Evolutionary conservation across 37 sponge, comb jelly and placozoan genomes (phyloP), one percentile per base, ranked within the genome.

Genomic region (Mnemiopsis leidyi): DNA sequence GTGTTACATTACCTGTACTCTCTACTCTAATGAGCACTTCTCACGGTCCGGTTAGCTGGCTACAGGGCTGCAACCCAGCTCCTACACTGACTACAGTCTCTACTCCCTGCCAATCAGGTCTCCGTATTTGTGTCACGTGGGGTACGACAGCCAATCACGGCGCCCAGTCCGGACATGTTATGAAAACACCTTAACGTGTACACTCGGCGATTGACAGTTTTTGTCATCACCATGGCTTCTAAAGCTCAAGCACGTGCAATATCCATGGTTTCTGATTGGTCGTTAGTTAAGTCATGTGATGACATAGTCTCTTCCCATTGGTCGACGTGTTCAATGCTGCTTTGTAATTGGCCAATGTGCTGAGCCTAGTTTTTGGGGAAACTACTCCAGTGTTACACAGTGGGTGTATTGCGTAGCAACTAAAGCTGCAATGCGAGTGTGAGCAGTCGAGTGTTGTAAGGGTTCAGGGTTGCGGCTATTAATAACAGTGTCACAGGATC

Each of bases 141-240:
- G 28, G 24, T 21, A 33, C 79, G 33, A 21, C 18, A 77, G 79
- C 79, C 79, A 77, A 77, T 77, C 79, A 77, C 32, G 18, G 79
- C 79, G 33, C 33, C 1, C 36, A 5, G 32, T 32, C 36, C 3
- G 1, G 36, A 34, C 79, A 77, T 36, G 36, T 77, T 33, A 32
- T 36, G 1, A 9, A 1, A 77, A 5, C 79, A 77, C 36, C 32
- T 33, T 26, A 77, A 34, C 20, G 32, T 16, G 18, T 34, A 77
- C 35, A 77, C 79, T 48, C 61, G 61, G 61, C 61, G 61, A 48
- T 48, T 77, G 79, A 77, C 79, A 77, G 79, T 34, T 77, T 31
- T 34, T 77, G 36, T 77, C 79, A 77, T 34, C 79, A 77, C 79
- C 36, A 48, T 48, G 61, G 61, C 61, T 48, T 48, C 61, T 13